Base-by-base conservation (phyloP, 2,113 vertebrate species). In the Platycercus adscitus region DNA sequence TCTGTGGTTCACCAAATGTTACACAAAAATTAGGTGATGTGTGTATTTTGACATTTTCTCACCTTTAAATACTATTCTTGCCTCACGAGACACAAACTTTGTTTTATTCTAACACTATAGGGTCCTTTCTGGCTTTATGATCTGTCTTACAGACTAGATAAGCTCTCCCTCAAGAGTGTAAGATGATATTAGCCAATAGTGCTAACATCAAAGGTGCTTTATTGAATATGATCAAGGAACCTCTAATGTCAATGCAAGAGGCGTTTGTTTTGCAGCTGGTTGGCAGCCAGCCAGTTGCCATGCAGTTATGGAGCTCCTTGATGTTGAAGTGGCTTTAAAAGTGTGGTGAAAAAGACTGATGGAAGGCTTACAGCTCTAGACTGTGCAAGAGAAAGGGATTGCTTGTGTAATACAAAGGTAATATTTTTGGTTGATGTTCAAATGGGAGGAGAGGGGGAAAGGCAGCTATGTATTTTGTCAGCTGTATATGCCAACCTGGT, bases 181-280 rank as follows among this genome's bases (percentile, higher is more conserved):
- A 93, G 78, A 85, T 43, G 85, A 72, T 92, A 85, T 49, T 83
- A 88, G n/a, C 86, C 63, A 71, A 69, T 28, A 92, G 70, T 55
- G 82, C 70, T 81, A 93, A 96, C 89, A 85, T 96, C 94, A 95
- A 94, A 96, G 96, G 73, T 58, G 35, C 77, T 93, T 96, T 93
- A 92, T 80, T 93, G 91, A 93, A 73, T 83, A 80, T 73, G 80
- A 95, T 96, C 89, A 94, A 95, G 95, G 73, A 96, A 89, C 69
- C 19, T 77, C 88, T 81, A 89, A 89, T 87, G 91, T 87, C 93
- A 91, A 81, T 94, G 94, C 47, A 82, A 95, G 87, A 64, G 58
- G 70, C 0, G 11, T 87, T 89, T 66, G 2, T 94, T 96, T 88
- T 89, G 88, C 91, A 96, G 93, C 82, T 95, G 91, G 66, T 68